phyloP scores from a whole-genome alignment of 2,797 vertebrate species.

The Cygnus olor region DNA sequence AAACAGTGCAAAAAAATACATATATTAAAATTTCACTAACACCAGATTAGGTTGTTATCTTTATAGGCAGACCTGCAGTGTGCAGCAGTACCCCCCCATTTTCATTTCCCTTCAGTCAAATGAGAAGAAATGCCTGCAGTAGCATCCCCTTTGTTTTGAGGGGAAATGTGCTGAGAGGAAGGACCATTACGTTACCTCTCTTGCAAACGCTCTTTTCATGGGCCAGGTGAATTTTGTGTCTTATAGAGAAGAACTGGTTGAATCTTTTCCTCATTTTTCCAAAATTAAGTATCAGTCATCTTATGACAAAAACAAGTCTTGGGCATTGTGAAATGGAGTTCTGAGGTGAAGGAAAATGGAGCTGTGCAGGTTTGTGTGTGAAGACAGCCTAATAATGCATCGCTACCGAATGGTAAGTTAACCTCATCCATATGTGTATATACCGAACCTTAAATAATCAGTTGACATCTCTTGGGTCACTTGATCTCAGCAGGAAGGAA shows the following conservation, averaged over 20 bases:
- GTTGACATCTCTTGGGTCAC: not conserved
- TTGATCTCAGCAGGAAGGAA: not conserved
- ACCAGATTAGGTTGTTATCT: not conserved
- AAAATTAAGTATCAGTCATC: not conserved
- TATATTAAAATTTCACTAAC: not conserved
- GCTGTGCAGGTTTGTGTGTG: not conserved
- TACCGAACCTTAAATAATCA: not conserved
- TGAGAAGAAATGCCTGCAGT: not conserved
- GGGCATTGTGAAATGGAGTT: not conserved
- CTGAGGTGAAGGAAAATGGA: not conserved
- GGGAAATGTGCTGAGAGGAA: not conserved
- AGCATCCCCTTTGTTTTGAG: not conserved
- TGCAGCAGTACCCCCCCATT: not conserved
- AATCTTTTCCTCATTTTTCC: not conserved
- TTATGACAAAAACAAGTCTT: not conserved
- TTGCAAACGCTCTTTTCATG: not conserved
- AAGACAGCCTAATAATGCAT: fast-evolving
- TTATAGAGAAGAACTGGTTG: not conserved
- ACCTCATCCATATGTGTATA: not conserved
- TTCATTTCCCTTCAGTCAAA: not conserved
- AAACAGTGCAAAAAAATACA: not conserved
- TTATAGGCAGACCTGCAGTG: not conserved
- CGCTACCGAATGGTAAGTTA: not conserved
- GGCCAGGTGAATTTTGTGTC: not conserved
- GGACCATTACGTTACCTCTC: not conserved